A percentile compares a stretch with the other conserved stretches of the same genome.
Conservation (phyloP, 2,113 vertebrate species). For the Pogonocichla stellata region DNA sequence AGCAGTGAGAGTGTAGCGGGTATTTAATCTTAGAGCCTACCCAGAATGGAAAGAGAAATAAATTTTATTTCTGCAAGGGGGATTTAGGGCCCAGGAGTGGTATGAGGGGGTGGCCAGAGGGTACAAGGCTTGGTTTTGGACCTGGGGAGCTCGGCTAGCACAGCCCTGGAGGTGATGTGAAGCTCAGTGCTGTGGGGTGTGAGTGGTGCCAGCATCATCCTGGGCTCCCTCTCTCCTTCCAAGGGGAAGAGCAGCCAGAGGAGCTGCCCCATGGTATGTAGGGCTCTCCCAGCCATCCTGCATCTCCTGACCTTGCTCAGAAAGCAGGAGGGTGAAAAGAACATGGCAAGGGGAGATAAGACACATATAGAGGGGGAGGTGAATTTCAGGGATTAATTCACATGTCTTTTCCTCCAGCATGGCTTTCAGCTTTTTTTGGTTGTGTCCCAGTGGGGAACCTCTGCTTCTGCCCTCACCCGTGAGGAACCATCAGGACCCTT, state of each 20-base stretch:
- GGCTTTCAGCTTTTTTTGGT: not conserved
- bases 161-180: not conserved
- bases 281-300: not conserved
- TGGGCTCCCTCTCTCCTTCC: not conserved
- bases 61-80: not conserved
- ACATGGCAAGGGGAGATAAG: not conserved
- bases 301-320: not conserved
- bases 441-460: not conserved
- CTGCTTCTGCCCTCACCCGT: not conserved
- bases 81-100: not conserved
- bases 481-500: not conserved
- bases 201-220: not conserved
- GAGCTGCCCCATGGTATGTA: not conserved
- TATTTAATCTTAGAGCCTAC: not conserved
- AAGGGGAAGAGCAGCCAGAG: not conserved
- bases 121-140: not conserved
- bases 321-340: not conserved
- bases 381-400: not conserved
- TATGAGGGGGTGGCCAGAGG: not conserved
- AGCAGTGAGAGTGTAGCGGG: fast-evolving
- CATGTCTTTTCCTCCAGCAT: not conserved
- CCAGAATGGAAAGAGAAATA: not conserved
- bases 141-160: fast-evolving
- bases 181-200: not conserved
- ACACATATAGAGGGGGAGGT: fast-evolving